phyloP scores from a whole-genome alignment of 1,140 invertebrate genomes.

The Leguminivora glycinivorella region DNA sequence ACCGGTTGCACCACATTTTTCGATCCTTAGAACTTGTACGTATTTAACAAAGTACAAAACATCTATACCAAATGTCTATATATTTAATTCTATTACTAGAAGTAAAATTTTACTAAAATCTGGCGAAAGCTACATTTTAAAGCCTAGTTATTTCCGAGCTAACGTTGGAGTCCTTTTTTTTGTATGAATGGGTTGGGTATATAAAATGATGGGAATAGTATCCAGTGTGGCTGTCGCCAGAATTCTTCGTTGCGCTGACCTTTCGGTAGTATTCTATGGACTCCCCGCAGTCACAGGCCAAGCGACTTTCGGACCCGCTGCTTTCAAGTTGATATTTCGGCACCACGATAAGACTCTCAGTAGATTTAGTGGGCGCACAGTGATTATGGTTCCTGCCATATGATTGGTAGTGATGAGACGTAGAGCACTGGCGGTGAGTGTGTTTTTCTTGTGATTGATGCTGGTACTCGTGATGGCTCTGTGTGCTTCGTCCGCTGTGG shows the following conservation, averaged over 20 bases:
- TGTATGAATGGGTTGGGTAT: slow-evolving; percentile 71
- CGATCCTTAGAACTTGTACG: not conserved
- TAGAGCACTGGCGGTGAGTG: slow-evolving; percentile 73
- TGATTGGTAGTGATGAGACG: slow-evolving; percentile 72
- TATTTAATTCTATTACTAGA: slow-evolving; percentile 3
- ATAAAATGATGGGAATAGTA: slow-evolving; percentile 78
- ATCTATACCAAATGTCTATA: not conserved
- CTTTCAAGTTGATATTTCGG: slow-evolving; percentile 81
- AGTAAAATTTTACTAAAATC: not conserved
- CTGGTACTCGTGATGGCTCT: slow-evolving; percentile 77
- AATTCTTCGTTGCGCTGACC: slow-evolving; percentile 60
- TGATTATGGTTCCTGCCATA: slow-evolving; percentile 66
- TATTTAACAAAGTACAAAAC: slow-evolving; percentile 13
- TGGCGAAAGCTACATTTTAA: slow-evolving; percentile 52
- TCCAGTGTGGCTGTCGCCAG: slow-evolving; percentile 68
- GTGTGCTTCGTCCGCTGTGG: slow-evolving; percentile 67
- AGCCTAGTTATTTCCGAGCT: slow-evolving; percentile 81
- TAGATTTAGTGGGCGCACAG: slow-evolving; percentile 84
- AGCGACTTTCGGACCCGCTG: slow-evolving; percentile 81
- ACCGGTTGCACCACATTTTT: not conserved
- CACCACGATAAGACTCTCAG: slow-evolving; percentile 85
- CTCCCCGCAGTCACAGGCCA: slow-evolving; percentile 85
- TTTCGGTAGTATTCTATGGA: slow-evolving; percentile 74
- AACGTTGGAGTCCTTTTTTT: slow-evolving; percentile 76
- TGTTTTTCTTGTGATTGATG: slow-evolving; percentile 71